Percentiles rank a stretch among this genome's conserved stretches.
Conservation (phyloP, 2,113 vertebrate genomes). For the Pardalotus punctatus region DNA sequence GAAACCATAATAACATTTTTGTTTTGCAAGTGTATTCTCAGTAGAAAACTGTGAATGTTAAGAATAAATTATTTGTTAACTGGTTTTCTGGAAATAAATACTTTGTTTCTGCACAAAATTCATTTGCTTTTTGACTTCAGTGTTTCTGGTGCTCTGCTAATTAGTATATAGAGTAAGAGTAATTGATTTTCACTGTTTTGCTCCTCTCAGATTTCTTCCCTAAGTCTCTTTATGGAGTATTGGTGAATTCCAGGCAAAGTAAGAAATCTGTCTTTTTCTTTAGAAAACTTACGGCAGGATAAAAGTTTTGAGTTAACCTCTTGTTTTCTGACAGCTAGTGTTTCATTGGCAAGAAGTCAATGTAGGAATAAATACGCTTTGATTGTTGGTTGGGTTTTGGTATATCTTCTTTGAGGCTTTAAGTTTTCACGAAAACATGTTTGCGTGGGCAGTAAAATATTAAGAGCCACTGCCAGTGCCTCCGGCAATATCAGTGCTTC, state of each 20-base stretch:
- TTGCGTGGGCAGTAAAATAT: rapidly evolving
- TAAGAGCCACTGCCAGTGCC: neutral
- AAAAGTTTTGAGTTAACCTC: neutral
- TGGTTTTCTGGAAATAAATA: neutral
- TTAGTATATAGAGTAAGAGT: neutral
- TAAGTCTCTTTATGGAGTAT: neutral
- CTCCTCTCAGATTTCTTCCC: neutral
- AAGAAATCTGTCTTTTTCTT: neutral
- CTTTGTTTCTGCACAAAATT: neutral
- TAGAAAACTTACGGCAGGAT: neutral
- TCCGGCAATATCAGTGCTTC: neutral
- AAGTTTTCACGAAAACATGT: neutral
- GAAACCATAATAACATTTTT: neutral
- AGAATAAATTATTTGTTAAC: neutral
- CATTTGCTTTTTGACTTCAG: neutral
- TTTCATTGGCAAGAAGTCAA: neutral
- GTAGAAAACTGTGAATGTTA: neutral
- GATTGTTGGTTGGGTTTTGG: neutral
- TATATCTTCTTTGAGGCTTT: neutral
- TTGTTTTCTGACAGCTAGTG: neutral
- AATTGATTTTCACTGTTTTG: conserved; percentile 1
- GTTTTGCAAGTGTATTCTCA: conserved; percentile 12
- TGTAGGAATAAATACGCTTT: neutral
- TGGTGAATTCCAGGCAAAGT: conserved; percentile 3
- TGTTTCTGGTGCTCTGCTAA: neutral